phyloP scores from a whole-genome alignment of 2,113 vertebrate genomes.

The Chaetorhynchus papuensis region DNA sequence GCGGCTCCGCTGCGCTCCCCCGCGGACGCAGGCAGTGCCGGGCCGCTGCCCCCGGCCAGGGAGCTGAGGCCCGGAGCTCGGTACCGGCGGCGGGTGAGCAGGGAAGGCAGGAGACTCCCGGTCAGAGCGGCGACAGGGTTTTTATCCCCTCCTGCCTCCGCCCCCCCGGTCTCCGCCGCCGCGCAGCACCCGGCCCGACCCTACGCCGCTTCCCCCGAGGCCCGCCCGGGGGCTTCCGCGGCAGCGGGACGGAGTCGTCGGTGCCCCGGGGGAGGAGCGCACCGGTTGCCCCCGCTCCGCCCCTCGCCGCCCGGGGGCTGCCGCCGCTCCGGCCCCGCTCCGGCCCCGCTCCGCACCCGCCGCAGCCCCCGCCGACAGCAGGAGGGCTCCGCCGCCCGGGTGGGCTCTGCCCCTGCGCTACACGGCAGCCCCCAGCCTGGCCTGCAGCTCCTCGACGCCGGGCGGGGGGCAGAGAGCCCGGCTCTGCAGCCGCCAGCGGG shows the following conservation, averaged over 20 bases:
- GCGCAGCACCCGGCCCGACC: neutral
- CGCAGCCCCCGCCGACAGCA: neutral
- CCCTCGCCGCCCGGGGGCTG: neutral
- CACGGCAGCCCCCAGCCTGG: neutral
- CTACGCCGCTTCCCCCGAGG: neutral
- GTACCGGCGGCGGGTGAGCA: neutral
- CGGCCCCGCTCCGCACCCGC: neutral
- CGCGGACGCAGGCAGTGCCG: neutral
- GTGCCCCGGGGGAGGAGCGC: neutral
- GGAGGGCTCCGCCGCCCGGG: fast-evolving
- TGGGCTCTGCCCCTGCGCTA: neutral
- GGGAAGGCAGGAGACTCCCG: neutral
- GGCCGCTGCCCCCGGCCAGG: neutral
- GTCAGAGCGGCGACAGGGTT: neutral
- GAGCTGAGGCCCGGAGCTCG: neutral
- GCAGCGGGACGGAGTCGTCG: neutral
- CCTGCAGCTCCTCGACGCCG: no score
- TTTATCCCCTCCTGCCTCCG: conserved; percentile 20
- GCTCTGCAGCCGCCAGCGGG: neutral
- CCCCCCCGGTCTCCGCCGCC: neutral
- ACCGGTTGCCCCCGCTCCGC: neutral
- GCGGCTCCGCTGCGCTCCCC: neutral
- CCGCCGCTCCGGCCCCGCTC: neutral
- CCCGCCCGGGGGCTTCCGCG: neutral
- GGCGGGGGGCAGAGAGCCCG: neutral